Percentiles rank a stretch among this genome's conserved stretches.
Conservation (phyloP, 2,888 invertebrate species). For the Diadegma fenestrale region DNA sequence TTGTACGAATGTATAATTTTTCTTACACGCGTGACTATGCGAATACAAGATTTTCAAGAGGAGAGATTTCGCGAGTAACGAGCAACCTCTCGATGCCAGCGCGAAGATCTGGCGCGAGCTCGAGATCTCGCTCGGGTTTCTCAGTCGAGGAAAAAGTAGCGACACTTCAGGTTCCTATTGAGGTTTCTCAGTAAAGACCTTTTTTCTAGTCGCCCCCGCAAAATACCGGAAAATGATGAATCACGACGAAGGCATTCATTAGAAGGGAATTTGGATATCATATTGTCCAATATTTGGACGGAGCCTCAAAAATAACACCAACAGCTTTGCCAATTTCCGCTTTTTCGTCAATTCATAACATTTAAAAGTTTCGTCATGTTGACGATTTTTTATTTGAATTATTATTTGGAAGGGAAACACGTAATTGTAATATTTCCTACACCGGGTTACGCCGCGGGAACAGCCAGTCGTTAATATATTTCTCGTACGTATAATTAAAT, state of each 20-base stretch:
- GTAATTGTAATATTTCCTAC: no score
- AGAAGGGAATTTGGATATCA: constrained; percentile 14
- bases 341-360: no score
- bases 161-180: neutral
- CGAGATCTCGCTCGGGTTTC: neutral
- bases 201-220: neutral
- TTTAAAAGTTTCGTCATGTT: no score
- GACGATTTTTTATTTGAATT: no score
- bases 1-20: no score
- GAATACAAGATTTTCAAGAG: neutral
- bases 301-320: neutral
- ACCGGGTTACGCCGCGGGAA: no score
- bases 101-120: neutral
- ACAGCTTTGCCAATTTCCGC: no score
- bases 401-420: no score
- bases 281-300: neutral
- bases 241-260: constrained; percentile 12
- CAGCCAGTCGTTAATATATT: no score
- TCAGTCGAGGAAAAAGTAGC: neutral
- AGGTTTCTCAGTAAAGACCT: neutral
- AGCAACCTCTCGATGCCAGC: neutral
- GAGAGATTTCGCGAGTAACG: constrained; percentile 15
- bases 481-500: no score
- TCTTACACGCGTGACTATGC: neutral
- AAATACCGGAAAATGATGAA: constrained; percentile 4